Evolutionary conservation across 2,113 vertebrate genomes (phyloP).

Genomic region (Tor tambroides): DNA sequence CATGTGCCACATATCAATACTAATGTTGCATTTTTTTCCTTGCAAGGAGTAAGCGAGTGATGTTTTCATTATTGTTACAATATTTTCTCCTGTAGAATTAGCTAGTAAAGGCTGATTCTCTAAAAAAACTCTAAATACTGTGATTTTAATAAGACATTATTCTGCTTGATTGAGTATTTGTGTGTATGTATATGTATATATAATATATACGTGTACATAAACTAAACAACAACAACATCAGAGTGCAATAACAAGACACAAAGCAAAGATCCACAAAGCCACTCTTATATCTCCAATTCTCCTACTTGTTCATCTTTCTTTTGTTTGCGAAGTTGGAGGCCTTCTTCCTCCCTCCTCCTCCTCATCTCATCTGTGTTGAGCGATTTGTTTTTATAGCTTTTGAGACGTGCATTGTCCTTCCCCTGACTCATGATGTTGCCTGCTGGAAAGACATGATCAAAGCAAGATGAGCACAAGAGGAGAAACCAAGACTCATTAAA

Average conservation of each 20-base stretch:
- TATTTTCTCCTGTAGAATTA: neutral
- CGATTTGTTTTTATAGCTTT: constrained; percentile 99
- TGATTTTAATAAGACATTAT: neutral
- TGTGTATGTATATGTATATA: too few species aligned
- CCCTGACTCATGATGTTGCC: constrained; percentile 91
- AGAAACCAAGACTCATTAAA: constrained; percentile 25
- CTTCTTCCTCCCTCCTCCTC: constrained; percentile 94
- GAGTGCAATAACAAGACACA: neutral
- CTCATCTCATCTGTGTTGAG: constrained; percentile 98
- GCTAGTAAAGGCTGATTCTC: neutral
- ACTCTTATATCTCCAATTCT: neutral
- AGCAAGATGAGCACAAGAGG: neutral
- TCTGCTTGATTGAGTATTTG: neutral
- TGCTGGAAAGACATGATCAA: constrained; percentile 57
- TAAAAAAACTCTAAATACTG: neutral
- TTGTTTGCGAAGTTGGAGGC: constrained; percentile 94
- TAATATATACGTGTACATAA: too few species aligned
- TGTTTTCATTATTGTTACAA: neutral
- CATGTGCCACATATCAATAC: neutral
- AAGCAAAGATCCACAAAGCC: neutral
- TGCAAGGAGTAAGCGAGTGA: neutral
- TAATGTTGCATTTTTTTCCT: neutral
- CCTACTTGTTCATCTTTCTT: constrained; percentile 96
- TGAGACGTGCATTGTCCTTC: constrained; percentile 96
- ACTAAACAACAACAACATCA: too few species aligned